A percentile compares a stretch with the other conserved stretches of the same genome.
phyloP scores from a whole-genome alignment of 2,888 invertebrate genomes.

The Lingula anatina region DNA sequence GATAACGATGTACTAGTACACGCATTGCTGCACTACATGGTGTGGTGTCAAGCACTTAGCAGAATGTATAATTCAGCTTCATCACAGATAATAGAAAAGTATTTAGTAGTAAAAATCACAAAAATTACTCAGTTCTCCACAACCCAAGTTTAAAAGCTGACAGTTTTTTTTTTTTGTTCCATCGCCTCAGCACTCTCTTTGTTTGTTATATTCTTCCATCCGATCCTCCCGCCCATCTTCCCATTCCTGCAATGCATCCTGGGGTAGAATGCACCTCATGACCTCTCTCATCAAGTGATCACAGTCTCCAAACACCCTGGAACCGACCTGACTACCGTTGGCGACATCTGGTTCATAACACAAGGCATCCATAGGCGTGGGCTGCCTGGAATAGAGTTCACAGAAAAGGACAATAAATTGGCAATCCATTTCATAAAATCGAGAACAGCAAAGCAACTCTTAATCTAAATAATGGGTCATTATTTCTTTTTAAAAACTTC shows the following conservation, averaged over 20 bases:
- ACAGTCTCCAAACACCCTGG: constrained; percentile 34
- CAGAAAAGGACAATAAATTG: not conserved
- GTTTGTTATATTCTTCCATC: constrained; percentile 19
- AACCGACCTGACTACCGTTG: constrained; percentile 13
- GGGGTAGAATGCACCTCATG: too few species aligned
- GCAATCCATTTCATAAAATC: not conserved
- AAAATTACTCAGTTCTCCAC: too few species aligned
- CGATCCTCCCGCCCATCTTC: constrained; percentile 18
- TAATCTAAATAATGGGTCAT: not conserved
- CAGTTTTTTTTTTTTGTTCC: too few species aligned
- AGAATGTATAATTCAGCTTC: too few species aligned
- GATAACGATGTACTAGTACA: too few species aligned
- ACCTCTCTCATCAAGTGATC: too few species aligned
- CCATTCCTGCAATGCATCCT: too few species aligned
- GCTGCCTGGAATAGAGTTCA: constrained; percentile 25
- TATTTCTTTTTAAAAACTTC: not conserved
- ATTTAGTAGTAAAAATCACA: too few species aligned
- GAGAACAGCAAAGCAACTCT: not conserved
- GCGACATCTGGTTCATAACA: constrained; percentile 8
- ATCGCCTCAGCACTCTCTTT: not conserved
- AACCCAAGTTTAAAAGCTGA: too few species aligned
- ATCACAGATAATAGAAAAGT: too few species aligned
- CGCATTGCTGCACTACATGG: too few species aligned
- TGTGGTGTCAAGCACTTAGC: too few species aligned
- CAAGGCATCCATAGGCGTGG: constrained; percentile 21